phyloP scores from a whole-genome alignment of 2,797 vertebrate species.

The Channallabes apus region DNA sequence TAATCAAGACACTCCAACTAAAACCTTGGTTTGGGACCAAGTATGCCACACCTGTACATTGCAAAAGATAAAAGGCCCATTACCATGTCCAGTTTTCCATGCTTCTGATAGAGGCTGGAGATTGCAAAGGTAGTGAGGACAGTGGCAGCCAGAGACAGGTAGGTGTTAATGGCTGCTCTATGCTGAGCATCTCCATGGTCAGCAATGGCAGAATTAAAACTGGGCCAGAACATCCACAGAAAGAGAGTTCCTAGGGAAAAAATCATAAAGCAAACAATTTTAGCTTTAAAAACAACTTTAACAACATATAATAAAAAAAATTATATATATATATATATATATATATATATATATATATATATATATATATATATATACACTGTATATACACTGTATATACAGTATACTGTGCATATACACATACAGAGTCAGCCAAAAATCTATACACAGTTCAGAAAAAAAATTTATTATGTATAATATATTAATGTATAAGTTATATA shows the following conservation, averaged over 20 bases:
- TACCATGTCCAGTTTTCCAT: conserved; percentile 96
- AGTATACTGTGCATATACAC: too few species aligned
- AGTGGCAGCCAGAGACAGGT: conserved; percentile 86
- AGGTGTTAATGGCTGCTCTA: conserved; percentile 92
- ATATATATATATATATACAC: too few species aligned
- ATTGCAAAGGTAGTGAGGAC: conserved; percentile 88
- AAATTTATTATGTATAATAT: too few species aligned
- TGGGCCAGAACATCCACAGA: conserved; percentile 99
- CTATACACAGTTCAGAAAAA: too few species aligned
- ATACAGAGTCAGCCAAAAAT: too few species aligned
- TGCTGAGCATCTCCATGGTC: conserved; percentile 91
- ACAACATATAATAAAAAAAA: too few species aligned
- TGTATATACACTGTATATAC: too few species aligned
- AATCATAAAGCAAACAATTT: not conserved
- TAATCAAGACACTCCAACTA: not conserved
- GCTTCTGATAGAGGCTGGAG: conserved; percentile 87
- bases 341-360: too few species aligned
- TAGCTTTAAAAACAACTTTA: too few species aligned
- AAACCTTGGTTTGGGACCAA: not conserved
- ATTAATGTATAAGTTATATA: too few species aligned
- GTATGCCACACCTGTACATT: not conserved
- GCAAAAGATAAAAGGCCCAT: not conserved
- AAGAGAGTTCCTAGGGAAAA: conserved; percentile 85
- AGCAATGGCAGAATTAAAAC: conserved; percentile 92
- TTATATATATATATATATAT: too few species aligned